Percentiles rank a stretch among this genome's conserved stretches.
Conservation (phyloP, 2,888 invertebrate genomes). For the Anoplius nigerrimus region DNA sequence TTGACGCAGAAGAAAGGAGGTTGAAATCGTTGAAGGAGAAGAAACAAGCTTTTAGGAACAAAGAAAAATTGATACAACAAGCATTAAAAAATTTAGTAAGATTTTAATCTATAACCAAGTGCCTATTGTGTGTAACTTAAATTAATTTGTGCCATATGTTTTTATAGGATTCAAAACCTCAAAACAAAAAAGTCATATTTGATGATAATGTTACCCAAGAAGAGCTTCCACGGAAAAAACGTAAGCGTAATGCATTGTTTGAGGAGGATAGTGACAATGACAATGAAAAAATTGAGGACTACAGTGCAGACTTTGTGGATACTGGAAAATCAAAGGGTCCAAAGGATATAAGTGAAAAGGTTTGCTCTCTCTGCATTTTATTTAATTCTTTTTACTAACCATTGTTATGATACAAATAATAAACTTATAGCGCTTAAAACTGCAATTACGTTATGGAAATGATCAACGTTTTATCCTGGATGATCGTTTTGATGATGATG, state of each 20-base stretch:
- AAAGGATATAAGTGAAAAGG: slow-evolving; percentile 2
- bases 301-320: slow-evolving; percentile 73
- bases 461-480: slow-evolving; percentile 87
- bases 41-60: slow-evolving; percentile 80
- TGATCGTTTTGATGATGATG: slow-evolving; percentile 82
- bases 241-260: slow-evolving; percentile 51
- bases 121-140: background rate
- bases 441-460: slow-evolving; percentile 84
- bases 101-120: slow-evolving; percentile 8
- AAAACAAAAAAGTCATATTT: slow-evolving; percentile 81
- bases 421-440: slow-evolving; percentile 79
- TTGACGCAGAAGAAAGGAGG: slow-evolving; percentile 76
- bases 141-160: background rate
- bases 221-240: slow-evolving; percentile 22
- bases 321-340: too few species aligned
- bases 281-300: slow-evolving; percentile 77
- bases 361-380: background rate
- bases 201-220: slow-evolving; percentile 73
- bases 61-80: slow-evolving; percentile 81
- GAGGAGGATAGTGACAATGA: slow-evolving; percentile 77
- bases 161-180: slow-evolving; percentile 56
- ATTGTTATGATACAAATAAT: slow-evolving; percentile 22
- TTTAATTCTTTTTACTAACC: background rate
- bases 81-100: slow-evolving; percentile 80
- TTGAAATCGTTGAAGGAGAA: slow-evolving; percentile 81